phyloP scores from a whole-genome alignment of 2,113 vertebrate species.

The Saimiri boliviensis region DNA sequence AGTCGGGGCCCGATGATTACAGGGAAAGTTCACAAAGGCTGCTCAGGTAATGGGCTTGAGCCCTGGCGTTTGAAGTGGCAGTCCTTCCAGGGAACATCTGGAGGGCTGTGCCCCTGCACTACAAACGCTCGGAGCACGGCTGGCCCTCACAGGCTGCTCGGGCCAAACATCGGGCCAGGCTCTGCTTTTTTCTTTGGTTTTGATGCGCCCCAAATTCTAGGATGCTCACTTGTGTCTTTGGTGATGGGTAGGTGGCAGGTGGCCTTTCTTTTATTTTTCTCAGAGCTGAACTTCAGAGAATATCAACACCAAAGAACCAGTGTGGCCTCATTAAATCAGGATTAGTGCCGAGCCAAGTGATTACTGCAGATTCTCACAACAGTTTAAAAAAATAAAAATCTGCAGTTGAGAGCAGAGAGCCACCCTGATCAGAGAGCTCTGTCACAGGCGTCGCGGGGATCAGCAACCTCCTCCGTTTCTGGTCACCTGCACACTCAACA shows the following conservation, averaged over 20 bases:
- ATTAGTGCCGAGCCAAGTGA: neutral
- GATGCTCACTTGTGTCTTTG: slow-evolving; percentile 55
- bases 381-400: neutral
- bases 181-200: slow-evolving; percentile 61
- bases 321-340: neutral
- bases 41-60: slow-evolving; percentile 74
- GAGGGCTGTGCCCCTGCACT: slow-evolving; percentile 64
- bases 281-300: slow-evolving; percentile 72
- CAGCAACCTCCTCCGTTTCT: neutral
- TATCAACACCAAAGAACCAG: slow-evolving; percentile 43
- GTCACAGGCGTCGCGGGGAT: neutral
- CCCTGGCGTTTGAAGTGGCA: slow-evolving; percentile 82
- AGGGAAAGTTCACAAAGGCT: slow-evolving; percentile 78
- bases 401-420: neutral
- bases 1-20: slow-evolving; percentile 81
- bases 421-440: neutral
- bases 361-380: neutral
- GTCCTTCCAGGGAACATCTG: slow-evolving; percentile 83
- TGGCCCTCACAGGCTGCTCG: slow-evolving; percentile 78
- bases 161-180: slow-evolving; percentile 62
- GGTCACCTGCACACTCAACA: neutral
- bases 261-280: slow-evolving; percentile 26
- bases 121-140: slow-evolving; percentile 75
- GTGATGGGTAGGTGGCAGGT: neutral
- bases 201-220: slow-evolving; percentile 48